Evolutionary conservation across 2,797 vertebrate genomes (phyloP), one percentile per base, ranked within the genome.

Genomic region (Pogonophryne albipinna): DNA sequence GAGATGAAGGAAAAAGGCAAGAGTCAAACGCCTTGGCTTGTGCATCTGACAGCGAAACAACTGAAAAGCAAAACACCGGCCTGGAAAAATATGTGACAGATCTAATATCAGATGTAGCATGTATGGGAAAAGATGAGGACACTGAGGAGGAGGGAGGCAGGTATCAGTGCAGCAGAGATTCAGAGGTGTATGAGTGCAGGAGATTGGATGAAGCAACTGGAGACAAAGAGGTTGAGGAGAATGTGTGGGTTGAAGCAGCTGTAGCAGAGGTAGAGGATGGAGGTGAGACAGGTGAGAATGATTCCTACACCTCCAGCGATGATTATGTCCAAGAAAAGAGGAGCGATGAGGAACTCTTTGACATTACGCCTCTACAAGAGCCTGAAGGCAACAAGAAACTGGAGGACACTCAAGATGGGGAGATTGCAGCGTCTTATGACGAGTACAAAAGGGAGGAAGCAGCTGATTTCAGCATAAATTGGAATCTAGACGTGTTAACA

Each of bases 281-380:
- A 76, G 27, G 59, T 10, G 79, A 76, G 53, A 74, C 52, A 13
- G 20, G 57, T 45, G 82, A 88, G 52, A 88, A 76, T 3, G 78
- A 78, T 46, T 87, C 78, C 52, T 68, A 69, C 78, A 81, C 70
- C 76, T 87, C 86, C 52, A 85, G 83, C 65, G 87, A 90, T 12
- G 82, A 92, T 6, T 86, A 85, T 4, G 19, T 62, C 42, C 47
- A 71, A 38, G 44, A 9, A 15, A 80, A 61, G 51, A 59, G n/a
- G 41, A 79, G 23, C 2, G 38, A 69, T 0, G 65, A 76, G 15
- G 73, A 85, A 16, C 27, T 51, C n/a, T 7, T 0, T 23, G 49
- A 69, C 11, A 15, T 51, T 1, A 10, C 38, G 27, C 1, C 16
- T 46, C 20, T 3, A 4, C 64, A 42, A 13, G 46, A 71, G 44